phyloP scores from a whole-genome alignment of 2,888 invertebrate species.

The Eretmocerus hayati region DNA sequence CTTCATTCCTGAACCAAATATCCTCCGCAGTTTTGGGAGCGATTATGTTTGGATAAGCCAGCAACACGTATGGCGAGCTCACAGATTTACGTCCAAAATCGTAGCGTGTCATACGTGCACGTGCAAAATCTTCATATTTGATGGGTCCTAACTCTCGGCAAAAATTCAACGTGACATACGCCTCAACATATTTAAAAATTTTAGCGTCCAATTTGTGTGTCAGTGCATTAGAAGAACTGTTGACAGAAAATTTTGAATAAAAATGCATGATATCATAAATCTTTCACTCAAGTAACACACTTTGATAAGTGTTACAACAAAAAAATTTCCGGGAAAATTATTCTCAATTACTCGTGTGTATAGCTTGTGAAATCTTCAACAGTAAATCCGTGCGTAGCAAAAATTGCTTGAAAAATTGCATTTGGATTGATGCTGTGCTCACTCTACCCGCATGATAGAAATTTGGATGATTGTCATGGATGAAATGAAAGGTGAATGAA shows the following conservation, averaged over 20 bases:
- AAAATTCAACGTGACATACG: background rate
- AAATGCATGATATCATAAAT: background rate
- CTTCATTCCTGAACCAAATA: no score
- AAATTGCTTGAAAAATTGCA: no score
- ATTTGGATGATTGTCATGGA: no score
- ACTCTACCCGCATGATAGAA: no score
- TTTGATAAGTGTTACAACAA: background rate
- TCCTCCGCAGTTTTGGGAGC: background rate
- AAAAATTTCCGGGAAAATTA: no score
- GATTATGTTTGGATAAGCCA: constrained; percentile 4
- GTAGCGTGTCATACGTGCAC: background rate
- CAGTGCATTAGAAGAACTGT: constrained; percentile 6
- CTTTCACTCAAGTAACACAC: background rate
- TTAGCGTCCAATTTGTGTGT: background rate
- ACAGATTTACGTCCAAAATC: constrained; percentile 7
- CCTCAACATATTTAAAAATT: constrained; percentile 1
- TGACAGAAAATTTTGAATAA: no score
- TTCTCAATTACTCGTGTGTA: no score
- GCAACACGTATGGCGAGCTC: background rate
- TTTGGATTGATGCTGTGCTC: no score
- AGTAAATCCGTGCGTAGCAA: no score
- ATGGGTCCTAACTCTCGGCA: background rate
- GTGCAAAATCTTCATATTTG: background rate
- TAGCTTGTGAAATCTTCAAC: no score
- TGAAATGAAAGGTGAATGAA: no score